Conservation (phyloP, 1,140 invertebrate species). For the Gonatopus flavifemur region DNA sequence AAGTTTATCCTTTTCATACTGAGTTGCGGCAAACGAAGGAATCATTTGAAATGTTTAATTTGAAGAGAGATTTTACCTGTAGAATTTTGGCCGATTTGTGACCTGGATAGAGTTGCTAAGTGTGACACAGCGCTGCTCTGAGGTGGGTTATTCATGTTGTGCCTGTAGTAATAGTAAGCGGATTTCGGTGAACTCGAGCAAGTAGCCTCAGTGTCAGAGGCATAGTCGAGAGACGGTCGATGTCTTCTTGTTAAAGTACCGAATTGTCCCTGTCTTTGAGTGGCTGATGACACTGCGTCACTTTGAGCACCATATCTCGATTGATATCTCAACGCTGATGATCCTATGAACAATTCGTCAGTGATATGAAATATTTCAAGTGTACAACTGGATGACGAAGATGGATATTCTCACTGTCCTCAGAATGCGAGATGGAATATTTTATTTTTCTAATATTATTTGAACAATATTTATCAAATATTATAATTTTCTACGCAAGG, state of each 20-base stretch:
- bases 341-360: conserved; percentile 33
- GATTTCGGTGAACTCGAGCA: conserved; percentile 70
- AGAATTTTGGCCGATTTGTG: conserved; percentile 54
- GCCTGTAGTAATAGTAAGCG: conserved; percentile 76
- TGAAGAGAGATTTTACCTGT: conserved; percentile 43
- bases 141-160: conserved; percentile 53
- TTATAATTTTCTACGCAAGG: too few relatives aligned
- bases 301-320: conserved; percentile 61
- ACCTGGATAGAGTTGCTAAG: conserved; percentile 52
- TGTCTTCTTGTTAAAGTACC: conserved; percentile 68
- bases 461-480: too few relatives aligned
- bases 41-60: not conserved
- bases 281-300: conserved; percentile 53
- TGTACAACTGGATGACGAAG: not conserved
- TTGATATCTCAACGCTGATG: conserved; percentile 59
- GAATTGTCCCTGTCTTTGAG: conserved; percentile 51
- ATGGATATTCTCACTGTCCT: not conserved
- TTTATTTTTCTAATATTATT: too few relatives aligned
- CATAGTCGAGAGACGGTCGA: conserved; percentile 79
- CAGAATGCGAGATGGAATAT: too few relatives aligned
- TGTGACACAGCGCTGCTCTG: conserved; percentile 52
- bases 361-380: not conserved
- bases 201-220: conserved; percentile 91
- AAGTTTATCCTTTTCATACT: too few relatives aligned
- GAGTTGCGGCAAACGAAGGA: too few relatives aligned